Conservation (phyloP, 2,113 vertebrate genomes). For the Turnix velox region DNA sequence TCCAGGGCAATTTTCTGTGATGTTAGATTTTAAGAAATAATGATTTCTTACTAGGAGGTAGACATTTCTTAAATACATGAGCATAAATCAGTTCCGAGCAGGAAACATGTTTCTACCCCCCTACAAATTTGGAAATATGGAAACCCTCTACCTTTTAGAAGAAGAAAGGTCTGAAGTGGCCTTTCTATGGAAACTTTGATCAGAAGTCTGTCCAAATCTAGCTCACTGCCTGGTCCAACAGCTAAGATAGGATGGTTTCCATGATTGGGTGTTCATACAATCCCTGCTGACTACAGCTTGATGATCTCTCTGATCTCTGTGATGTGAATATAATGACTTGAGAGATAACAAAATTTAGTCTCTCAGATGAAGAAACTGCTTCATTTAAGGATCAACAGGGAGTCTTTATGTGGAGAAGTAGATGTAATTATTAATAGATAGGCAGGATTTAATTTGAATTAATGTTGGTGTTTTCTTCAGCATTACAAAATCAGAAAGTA, state of each 20-base stretch:
- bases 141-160: background rate
- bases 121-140: background rate
- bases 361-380: background rate
- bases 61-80: background rate
- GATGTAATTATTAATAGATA: background rate
- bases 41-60: background rate
- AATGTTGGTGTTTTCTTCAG: background rate
- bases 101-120: background rate
- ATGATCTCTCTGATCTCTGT: background rate
- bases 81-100: background rate
- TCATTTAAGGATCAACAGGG: background rate
- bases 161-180: background rate
- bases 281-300: background rate
- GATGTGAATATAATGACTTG: background rate
- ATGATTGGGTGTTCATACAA: fast-evolving
- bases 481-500: background rate
- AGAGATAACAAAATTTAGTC: background rate
- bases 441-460: background rate
- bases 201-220: background rate
- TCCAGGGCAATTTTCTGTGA: background rate
- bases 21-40: background rate
- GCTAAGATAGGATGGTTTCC: background rate
- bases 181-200: background rate
- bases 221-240: background rate
- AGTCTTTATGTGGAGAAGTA: background rate